These are phyloP conservation scores for Meriones unguiculatus DNA, from an alignment of 2,113 vertebrate genomes.

Conservation along the genomic window DNA sequence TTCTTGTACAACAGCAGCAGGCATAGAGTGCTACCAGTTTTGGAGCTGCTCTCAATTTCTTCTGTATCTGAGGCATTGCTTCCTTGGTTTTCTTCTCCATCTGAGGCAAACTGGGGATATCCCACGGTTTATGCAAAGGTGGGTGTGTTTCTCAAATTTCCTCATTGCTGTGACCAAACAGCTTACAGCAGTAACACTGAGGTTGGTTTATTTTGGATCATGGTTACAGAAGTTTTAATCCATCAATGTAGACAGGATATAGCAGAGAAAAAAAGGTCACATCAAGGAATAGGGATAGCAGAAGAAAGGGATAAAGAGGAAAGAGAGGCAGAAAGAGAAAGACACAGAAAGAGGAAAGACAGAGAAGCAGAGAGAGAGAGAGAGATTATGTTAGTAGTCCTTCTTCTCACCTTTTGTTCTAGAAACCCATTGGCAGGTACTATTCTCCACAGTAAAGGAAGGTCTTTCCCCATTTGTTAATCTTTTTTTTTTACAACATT, in stretches of 20 bases:
- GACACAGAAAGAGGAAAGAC: background rate
- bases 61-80: background rate
- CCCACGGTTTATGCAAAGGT: background rate
- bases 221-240: background rate
- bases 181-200: background rate
- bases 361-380: background rate
- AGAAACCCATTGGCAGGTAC: no score
- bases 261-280: background rate
- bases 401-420: background rate
- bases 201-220: background rate
- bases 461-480: background rate
- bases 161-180: background rate
- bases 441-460: background rate
- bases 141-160: background rate
- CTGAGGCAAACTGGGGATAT: background rate
- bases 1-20: background rate
- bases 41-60: background rate
- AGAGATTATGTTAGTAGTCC: background rate
- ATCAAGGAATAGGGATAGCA: background rate
- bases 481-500: background rate
- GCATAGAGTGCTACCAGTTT: background rate
- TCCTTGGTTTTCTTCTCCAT: background rate
- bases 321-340: background rate
- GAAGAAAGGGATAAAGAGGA: background rate
- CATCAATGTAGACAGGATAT: no score